Evolutionary conservation across 2,113 vertebrate genomes (phyloP).

Genomic region (Litocranius walleri): DNA sequence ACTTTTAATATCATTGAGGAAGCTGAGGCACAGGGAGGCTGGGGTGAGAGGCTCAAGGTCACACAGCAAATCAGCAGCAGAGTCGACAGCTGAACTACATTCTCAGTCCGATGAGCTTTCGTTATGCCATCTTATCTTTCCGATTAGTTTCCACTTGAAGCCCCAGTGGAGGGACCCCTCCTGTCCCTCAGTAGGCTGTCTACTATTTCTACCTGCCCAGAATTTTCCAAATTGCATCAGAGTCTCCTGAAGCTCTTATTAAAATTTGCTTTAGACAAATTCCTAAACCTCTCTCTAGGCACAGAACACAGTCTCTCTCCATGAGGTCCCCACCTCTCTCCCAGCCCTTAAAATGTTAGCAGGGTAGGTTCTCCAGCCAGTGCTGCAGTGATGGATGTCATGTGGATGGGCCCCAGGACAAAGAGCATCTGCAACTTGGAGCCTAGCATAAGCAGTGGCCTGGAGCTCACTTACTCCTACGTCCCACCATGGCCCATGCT

Average conservation of each 20-base stretch:
- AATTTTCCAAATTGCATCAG: background rate
- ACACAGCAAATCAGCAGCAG: background rate
- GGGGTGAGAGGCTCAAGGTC: background rate
- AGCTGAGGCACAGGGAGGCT: background rate
- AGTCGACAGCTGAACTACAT: background rate
- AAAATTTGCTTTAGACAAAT: background rate
- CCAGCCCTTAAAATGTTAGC: background rate
- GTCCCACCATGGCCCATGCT: background rate
- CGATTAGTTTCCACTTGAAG: background rate
- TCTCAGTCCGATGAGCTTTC: background rate
- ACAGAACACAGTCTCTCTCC: background rate
- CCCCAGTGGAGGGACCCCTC: background rate
- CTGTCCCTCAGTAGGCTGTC: background rate
- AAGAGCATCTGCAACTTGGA: constrained; percentile 13
- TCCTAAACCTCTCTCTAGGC: background rate
- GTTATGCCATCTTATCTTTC: background rate
- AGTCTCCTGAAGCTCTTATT: background rate
- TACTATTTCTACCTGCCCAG: background rate
- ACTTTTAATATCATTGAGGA: background rate
- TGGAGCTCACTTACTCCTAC: background rate
- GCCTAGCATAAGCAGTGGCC: background rate
- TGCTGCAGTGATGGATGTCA: background rate
- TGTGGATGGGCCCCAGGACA: background rate
- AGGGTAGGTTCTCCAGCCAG: background rate
- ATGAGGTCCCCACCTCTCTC: background rate